phyloP scores from a whole-genome alignment of 2,797 vertebrate genomes.

The Cossypha heuglini region DNA sequence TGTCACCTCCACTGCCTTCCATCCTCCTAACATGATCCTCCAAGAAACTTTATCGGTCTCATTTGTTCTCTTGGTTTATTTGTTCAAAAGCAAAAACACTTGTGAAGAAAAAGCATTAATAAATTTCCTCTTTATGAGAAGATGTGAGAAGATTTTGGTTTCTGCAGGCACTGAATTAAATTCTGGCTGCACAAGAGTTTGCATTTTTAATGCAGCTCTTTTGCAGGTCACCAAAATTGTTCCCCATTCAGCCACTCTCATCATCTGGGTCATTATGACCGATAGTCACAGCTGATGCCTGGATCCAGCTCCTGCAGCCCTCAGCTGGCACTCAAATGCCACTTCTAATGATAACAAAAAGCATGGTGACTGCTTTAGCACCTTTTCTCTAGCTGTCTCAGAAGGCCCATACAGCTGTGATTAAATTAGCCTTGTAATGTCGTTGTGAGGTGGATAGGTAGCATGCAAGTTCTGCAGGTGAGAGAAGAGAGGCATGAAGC shows the following conservation, averaged over 20 bases:
- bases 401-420: not conserved
- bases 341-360: not conserved
- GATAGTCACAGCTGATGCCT: constrained; percentile 25
- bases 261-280: not conserved
- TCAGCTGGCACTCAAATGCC: constrained; percentile 29
- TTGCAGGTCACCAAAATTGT: constrained; percentile 52
- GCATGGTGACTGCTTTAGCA: not conserved
- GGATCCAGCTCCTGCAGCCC: not conserved
- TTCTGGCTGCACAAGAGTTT: not conserved
- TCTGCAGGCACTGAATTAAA: constrained; percentile 10
- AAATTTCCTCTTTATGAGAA: not conserved
- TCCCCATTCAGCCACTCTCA: constrained; percentile 38
- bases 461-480: not conserved
- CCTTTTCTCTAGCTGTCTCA: constrained; percentile 1
- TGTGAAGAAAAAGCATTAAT: not conserved
- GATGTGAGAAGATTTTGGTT: not conserved
- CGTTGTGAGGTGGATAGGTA: not conserved
- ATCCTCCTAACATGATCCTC: not conserved
- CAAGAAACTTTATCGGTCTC: not conserved
- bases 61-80: not conserved
- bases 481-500: not conserved
- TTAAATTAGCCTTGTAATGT: not conserved
- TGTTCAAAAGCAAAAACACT: not conserved
- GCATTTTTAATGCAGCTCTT: constrained; percentile 18
- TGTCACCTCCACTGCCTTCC: not conserved